Evolutionary conservation across 2,888 invertebrate genomes (phyloP), one percentile per base, ranked within the genome.

Genomic region (Nomada lathburiana): DNA sequence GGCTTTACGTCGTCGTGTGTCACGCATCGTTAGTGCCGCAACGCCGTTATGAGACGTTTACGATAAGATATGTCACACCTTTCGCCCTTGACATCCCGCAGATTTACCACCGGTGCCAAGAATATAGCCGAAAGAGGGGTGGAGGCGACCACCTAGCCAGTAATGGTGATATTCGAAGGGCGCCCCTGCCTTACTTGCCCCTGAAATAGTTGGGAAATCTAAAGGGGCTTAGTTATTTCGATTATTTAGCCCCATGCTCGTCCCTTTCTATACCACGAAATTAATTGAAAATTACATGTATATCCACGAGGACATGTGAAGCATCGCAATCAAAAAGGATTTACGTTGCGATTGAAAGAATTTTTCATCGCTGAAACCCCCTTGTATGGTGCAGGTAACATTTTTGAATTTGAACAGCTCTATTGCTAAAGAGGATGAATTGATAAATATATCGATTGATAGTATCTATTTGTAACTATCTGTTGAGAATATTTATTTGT

Each of bases 51-150:
- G 92, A 92, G 92, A 92, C 92, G 89, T 92, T 92, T 92, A 92
- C 92, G 92, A 92, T 92, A 92, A 92, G 92, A 91, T 92, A 92
- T 89, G 91, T 91, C 90, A 89, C 91, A 91, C 92, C 92, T 92
- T 90, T 91, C 88, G 86, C 87, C 87, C 87, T 86, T 86, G 89
- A 89, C 90, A 89, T 86, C 80, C 87, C 84, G 80, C 89, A 90
- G 90, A 92, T 92, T 92, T 92, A 92, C 89, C 83, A 85, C 83
- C 64, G 72, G 62, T 75, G 82, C 62, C 73, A 64, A 59, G 78
- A 80, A 76, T 85, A 75, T 77, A 82, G 75, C 67, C 80, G 75
- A 76, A 81, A 79, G 74, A 75, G 76, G 68, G 68, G 53, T 69
- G 29, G 80, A 74, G 52, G 55, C 69, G 67, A 72, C 76, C 78